Evolutionary conservation across 2,888 invertebrate species (phyloP).

Genomic region (Acleris emargana): DNA sequence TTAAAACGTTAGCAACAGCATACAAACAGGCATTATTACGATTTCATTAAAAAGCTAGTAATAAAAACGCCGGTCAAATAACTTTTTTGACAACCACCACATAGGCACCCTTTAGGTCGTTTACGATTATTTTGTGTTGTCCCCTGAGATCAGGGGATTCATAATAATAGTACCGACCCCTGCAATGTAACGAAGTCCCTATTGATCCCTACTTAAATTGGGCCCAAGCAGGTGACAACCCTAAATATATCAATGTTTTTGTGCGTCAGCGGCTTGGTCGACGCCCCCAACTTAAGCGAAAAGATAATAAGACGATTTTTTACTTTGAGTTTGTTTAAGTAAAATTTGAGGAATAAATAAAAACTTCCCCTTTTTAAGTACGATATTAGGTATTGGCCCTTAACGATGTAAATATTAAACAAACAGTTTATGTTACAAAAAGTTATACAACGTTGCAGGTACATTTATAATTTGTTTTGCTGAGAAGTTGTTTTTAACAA

Average conservation of each 20-base stretch:
- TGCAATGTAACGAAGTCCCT: conserved; percentile 44
- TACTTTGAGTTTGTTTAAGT: no score
- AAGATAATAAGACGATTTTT: conserved; percentile 2
- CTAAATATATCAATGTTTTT: conserved; percentile 41
- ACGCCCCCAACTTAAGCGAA: conserved; percentile 26
- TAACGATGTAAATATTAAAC: no score
- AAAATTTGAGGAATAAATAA: no score
- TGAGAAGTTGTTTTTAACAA: no score
- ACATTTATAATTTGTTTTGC: no score
- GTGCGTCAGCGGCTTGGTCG: conserved; percentile 1
- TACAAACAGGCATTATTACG: no score
- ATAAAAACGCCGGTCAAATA: conserved; percentile 7
- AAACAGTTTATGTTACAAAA: no score
- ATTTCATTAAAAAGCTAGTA: no score
- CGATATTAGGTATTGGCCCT: no score
- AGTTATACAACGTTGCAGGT: no score
- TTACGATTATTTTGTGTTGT: conserved; percentile 40
- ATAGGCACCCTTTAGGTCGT: conserved; percentile 43
- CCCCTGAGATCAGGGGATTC: conserved; percentile 47
- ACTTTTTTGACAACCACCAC: conserved; percentile 27
- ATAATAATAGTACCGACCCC: conserved; percentile 51
- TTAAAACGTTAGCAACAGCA: no score
- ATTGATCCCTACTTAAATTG: conserved; percentile 47
- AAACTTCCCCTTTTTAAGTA: no score
- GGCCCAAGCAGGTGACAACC: conserved; percentile 49